Conservation (phyloP, 2,113 vertebrate genomes). For the Periophthalmus modestus region DNA sequence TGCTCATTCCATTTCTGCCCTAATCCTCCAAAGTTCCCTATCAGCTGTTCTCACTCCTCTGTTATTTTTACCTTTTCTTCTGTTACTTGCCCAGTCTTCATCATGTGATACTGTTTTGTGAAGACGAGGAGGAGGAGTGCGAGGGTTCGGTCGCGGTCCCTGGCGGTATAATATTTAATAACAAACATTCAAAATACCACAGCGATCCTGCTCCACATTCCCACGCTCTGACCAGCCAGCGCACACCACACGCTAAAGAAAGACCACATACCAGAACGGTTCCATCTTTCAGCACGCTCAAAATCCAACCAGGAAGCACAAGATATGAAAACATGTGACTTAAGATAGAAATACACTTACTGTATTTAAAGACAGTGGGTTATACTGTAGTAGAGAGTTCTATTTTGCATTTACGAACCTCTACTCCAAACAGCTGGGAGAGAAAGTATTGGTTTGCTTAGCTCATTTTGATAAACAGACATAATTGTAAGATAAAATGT, state of each 20-base stretch:
- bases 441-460: not conserved
- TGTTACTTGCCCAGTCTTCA: conserved; percentile 1
- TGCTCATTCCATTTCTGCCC: not conserved
- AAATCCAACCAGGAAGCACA: not conserved
- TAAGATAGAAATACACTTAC: not conserved
- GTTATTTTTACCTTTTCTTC: conserved; percentile 30
- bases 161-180: conserved; percentile 82
- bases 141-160: conserved; percentile 76
- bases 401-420: too few relatives aligned
- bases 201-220: conserved; percentile 79
- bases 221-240: conserved; percentile 72
- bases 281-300: conserved; percentile 5
- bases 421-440: too few relatives aligned
- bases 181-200: conserved; percentile 85
- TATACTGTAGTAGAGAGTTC: too few relatives aligned
- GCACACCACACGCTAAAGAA: conserved; percentile 49
- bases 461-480: not conserved
- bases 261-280: conserved; percentile 27
- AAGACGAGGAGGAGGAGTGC: conserved; percentile 50
- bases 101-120: conserved; percentile 51
- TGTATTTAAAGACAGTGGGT: not conserved
- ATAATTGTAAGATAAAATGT: not conserved
- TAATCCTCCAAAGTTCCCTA: conserved; percentile 2
- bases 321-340: conserved; percentile 7
- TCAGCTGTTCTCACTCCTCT: conserved; percentile 4